Percentiles rank a stretch among this genome's conserved stretches.
phyloP scores from a whole-genome alignment of 2,888 invertebrate genomes.

The Carterocephalus palaemon region DNA sequence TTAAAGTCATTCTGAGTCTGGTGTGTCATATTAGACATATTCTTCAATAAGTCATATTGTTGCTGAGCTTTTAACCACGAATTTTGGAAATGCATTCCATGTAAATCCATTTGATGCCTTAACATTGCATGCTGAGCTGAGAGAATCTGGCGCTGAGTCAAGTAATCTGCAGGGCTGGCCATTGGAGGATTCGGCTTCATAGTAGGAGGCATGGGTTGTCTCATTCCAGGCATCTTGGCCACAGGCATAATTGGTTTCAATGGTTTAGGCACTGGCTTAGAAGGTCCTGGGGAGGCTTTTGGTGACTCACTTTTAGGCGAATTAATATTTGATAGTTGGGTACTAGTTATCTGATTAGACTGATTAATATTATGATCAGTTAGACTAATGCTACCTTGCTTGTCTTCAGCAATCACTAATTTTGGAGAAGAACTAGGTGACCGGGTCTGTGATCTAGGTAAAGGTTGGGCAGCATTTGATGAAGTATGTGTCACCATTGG shows the following conservation, averaged over 20 bases:
- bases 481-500: conserved; percentile 49
- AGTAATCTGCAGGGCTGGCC: conserved; percentile 51
- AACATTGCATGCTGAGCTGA: conserved; percentile 48
- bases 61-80: conserved; percentile 66
- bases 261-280: conserved; percentile 55
- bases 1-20: conserved; percentile 63
- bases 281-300: conserved; percentile 55
- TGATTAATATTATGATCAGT: conserved; percentile 59
- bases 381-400: conserved; percentile 50
- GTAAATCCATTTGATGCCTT: conserved; percentile 59
- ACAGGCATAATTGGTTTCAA: conserved; percentile 49
- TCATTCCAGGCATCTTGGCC: conserved; percentile 52
- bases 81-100: conserved; percentile 43
- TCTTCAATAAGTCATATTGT: conserved; percentile 64
- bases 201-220: conserved; percentile 53
- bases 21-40: conserved; percentile 62
- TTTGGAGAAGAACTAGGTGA: conserved; percentile 76
- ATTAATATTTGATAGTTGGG: conserved; percentile 55
- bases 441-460: conserved; percentile 68
- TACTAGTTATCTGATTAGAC: conserved; percentile 66
- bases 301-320: conserved; percentile 52
- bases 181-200: conserved; percentile 50
- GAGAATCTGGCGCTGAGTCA: conserved; percentile 50
- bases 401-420: conserved; percentile 73
- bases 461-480: conserved; percentile 52